Percentiles rank a stretch among this genome's conserved stretches.
phyloP scores from a whole-genome alignment of 2,797 vertebrate genomes.

The Bovichtus diacanthus region DNA sequence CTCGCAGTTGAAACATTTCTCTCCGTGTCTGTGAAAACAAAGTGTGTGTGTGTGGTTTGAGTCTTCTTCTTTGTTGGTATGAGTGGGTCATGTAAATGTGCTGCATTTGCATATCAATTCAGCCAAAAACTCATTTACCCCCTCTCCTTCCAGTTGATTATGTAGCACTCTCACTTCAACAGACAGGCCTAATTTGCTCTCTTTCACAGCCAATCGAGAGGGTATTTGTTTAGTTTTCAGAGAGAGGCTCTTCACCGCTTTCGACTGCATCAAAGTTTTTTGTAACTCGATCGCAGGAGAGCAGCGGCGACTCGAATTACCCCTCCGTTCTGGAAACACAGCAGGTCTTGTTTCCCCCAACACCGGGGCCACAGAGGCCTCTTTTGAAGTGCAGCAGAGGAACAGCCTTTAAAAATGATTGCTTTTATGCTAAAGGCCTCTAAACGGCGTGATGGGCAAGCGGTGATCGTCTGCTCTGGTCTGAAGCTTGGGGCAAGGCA shows the following conservation, averaged over 20 bases:
- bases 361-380: slow-evolving; percentile 27
- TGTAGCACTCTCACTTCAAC: slow-evolving; percentile 61
- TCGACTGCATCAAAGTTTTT: slow-evolving; percentile 36
- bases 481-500: slow-evolving; percentile 69
- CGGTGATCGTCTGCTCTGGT: slow-evolving; percentile 69
- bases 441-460: slow-evolving; percentile 71
- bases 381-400: slow-evolving; percentile 46
- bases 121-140: slow-evolving; percentile 57
- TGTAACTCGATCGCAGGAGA: not conserved
- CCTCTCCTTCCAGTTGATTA: slow-evolving; percentile 71
- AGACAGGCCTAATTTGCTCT: slow-evolving; percentile 66
- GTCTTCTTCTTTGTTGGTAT: slow-evolving; percentile 42
- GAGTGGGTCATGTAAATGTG: slow-evolving; percentile 54
- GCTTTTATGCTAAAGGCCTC: slow-evolving; percentile 73
- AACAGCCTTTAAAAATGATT: slow-evolving; percentile 52
- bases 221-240: slow-evolving; percentile 59
- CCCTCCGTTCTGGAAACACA: slow-evolving; percentile 18
- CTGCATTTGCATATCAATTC: slow-evolving; percentile 71
- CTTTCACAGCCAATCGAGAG: slow-evolving; percentile 62
- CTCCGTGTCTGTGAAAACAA: slow-evolving; percentile 27
- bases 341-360: slow-evolving; percentile 32
- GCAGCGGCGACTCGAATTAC: slow-evolving; percentile 18
- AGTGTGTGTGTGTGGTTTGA: slow-evolving; percentile 58
- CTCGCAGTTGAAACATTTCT: not conserved
- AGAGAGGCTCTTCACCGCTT: slow-evolving; percentile 30